Base-by-base conservation (phyloP, 2,113 vertebrate genomes). In the Podiceps cristatus region DNA sequence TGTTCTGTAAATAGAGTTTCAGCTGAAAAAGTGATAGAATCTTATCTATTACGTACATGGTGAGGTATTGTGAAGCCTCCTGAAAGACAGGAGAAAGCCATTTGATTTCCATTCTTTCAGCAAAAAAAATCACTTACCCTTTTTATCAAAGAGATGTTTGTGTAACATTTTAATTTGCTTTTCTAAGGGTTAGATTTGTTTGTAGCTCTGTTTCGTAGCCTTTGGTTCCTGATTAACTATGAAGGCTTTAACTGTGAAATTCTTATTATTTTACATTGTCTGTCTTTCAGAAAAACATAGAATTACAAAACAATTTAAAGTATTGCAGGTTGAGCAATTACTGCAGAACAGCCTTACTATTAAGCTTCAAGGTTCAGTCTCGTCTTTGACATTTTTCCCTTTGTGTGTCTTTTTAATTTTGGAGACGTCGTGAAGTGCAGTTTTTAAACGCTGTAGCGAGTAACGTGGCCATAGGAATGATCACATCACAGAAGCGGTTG, bases 401-500 rank as follows among this genome's bases (percentile, higher is more conserved):
- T 81, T 58, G 67, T 55, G 24, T 53, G 16, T 37, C 73, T 63
- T 16, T 67, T 52, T 56, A n/a, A 55, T 56, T 37, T 29, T 10
- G 40, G 60, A 62, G 52, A 5, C 42, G 27, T 23, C 8, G 31
- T 4, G 31, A 35, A 29, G 45, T 8, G 45, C 28, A 11, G 0
- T 47, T 73, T 28, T 83, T 15, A 44, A 33, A 2, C 4, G 17
- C 10, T 14, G 4, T 24, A 1, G 47, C 15, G 3, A 6, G 24
- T 16, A 13, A 10, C 42, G 0, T 2, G 5, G 56, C 63, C 19
- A 1, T 13, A 7, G 42, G 15, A 22, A 31, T 1, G 13, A 7
- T 37, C 40, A 0, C 56, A 3, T 7, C 13, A 1, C 1, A 28
- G 56, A 9, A 22, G 44, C 1, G 1, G 63, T 7, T 8, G 35